A percentile compares a stretch with the other conserved stretches of the same genome.
These are phyloP conservation scores for Dasypolia templi DNA, from an alignment of 2,888 invertebrate genomes.

Conservation along the genomic window DNA sequence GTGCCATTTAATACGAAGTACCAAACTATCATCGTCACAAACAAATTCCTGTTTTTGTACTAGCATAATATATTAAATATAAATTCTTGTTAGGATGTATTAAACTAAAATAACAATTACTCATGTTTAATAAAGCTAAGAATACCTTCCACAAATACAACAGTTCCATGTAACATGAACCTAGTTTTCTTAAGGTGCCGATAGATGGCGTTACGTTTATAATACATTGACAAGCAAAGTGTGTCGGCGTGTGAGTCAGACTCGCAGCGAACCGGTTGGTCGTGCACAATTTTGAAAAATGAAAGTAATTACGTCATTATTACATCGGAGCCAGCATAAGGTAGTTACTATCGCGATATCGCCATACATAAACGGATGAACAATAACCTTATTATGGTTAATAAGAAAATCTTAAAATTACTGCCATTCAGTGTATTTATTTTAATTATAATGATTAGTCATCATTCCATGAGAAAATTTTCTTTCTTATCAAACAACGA, in stretches of 20 bases:
- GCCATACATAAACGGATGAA: conserved; percentile 43
- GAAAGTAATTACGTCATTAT: conserved; percentile 58
- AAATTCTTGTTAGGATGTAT: conserved; percentile 27
- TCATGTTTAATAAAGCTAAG: conserved; percentile 5
- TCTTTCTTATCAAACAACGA: conserved; percentile 50
- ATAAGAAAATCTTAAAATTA: conserved; percentile 19
- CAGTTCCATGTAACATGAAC: neutral
- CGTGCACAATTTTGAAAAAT: conserved; percentile 50
- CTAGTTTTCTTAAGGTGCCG: conserved; percentile 12
- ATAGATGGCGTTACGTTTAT: conserved; percentile 56
- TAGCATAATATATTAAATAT: conserved; percentile 14
- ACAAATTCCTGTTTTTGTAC: conserved; percentile 19
- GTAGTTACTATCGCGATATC: conserved; percentile 21
- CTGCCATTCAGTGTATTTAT: conserved; percentile 26
- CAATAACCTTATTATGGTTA: conserved; percentile 26
- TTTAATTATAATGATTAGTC: conserved; percentile 22
- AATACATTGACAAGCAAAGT: conserved; percentile 27
- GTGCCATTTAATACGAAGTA: conserved; percentile 66
- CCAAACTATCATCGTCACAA: conserved; percentile 54
- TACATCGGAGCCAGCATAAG: conserved; percentile 13
- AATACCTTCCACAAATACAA: neutral
- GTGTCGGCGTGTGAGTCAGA: conserved; percentile 53
- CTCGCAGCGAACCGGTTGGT: conserved; percentile 46
- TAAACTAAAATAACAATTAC: conserved; percentile 30
- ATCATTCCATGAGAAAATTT: conserved; percentile 47